phyloP scores from a whole-genome alignment of 2,888 invertebrate genomes.

The Orthonevra nobilis region DNA sequence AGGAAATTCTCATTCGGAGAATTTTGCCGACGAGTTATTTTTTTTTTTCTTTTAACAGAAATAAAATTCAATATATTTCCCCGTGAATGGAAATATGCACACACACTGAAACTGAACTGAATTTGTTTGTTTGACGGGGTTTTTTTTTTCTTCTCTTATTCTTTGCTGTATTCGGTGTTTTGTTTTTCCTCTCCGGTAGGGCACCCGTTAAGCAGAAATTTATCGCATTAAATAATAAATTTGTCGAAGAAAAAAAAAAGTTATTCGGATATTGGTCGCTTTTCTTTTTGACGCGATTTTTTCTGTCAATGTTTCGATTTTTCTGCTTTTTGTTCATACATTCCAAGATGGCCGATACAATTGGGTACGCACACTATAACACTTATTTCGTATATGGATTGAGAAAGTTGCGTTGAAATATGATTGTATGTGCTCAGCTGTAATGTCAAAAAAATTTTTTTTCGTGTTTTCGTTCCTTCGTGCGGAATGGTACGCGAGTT shows the following conservation, averaged over 20 bases:
- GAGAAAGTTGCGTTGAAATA: slow-evolving; percentile 57
- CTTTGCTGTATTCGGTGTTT: slow-evolving; percentile 49
- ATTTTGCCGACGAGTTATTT: slow-evolving; percentile 22
- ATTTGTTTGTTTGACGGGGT: slow-evolving; percentile 70
- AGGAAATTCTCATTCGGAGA: slow-evolving; percentile 33
- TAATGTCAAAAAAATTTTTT: slow-evolving; percentile 58
- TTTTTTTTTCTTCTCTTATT: slow-evolving; percentile 66
- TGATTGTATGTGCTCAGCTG: slow-evolving; percentile 45
- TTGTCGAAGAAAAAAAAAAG: slow-evolving; percentile 70
- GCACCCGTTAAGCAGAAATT: slow-evolving; percentile 59
- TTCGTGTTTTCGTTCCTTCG: slow-evolving; percentile 7
- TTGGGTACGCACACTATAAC: slow-evolving; percentile 43
- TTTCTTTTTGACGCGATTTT: slow-evolving; percentile 74
- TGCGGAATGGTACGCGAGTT: slow-evolving; percentile 7
- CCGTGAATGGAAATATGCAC: slow-evolving; percentile 60
- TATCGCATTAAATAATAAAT: slow-evolving; percentile 68
- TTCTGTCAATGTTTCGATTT: slow-evolving; percentile 75
- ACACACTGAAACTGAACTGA: slow-evolving; percentile 65
- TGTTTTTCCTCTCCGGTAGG: slow-evolving; percentile 59
- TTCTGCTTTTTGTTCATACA: slow-evolving; percentile 75
- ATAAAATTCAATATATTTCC: slow-evolving; percentile 57
- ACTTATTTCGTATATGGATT: slow-evolving; percentile 54
- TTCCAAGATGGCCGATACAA: slow-evolving; percentile 75
- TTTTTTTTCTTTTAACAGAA: slow-evolving; percentile 2
- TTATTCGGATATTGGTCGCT: slow-evolving; percentile 65